Evolutionary conservation across 2,113 vertebrate species (phyloP).

Genomic region (Indicator indicator): DNA sequence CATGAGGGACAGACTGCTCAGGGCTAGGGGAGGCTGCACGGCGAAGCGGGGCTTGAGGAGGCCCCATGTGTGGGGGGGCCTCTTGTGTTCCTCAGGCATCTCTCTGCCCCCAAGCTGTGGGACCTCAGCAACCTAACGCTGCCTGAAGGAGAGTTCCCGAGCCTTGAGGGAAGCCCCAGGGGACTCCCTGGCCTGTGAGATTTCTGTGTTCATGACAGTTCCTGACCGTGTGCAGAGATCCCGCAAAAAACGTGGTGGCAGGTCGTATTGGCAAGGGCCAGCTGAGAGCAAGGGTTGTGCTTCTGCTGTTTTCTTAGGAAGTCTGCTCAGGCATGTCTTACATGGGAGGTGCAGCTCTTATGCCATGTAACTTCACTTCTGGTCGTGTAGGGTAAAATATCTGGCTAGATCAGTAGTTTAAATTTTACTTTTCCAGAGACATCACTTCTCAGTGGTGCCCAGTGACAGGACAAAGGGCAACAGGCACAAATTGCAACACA

Average conservation of each 20-base stretch:
- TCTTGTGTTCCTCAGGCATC: not conserved
- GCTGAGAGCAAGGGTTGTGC: not conserved
- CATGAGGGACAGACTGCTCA: no score
- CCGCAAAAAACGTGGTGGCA: not conserved
- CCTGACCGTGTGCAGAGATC: no score
- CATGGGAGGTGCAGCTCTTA: not conserved
- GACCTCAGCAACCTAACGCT: accelerated
- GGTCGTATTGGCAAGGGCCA: no score
- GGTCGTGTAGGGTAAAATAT: not conserved
- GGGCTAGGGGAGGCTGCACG: no score
- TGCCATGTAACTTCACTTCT: accelerated
- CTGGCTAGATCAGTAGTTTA: accelerated
- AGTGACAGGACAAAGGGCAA: no score
- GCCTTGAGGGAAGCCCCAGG: not conserved
- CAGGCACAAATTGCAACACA: no score
- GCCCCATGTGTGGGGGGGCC: not conserved
- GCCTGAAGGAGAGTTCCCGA: not conserved
- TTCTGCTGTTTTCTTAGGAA: not conserved
- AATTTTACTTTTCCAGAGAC: not conserved
- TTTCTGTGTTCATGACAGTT: not conserved
- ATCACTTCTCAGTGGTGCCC: no score
- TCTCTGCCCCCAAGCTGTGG: not conserved
- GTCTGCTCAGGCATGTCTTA: not conserved
- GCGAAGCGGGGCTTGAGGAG: no score
- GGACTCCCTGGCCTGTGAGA: accelerated